Conservation (phyloP, 2,797 vertebrate genomes). For the Myiothlypis chrysogaster region DNA sequence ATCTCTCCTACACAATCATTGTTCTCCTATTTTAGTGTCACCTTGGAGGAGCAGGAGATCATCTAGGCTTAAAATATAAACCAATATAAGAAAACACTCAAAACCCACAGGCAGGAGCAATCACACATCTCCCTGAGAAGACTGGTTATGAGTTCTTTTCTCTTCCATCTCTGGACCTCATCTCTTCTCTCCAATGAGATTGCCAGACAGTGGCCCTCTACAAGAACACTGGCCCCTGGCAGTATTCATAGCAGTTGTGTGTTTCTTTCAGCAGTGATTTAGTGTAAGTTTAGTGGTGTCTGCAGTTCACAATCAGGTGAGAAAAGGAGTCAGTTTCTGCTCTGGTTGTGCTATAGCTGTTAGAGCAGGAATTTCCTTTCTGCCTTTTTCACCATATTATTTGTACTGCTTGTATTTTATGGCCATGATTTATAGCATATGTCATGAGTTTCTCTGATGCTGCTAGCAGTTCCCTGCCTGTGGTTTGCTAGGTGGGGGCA, state of each 20-base stretch:
- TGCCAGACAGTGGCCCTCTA: neutral
- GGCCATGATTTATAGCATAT: neutral
- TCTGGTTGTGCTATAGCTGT: neutral
- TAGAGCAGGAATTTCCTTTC: slow-evolving; percentile 1
- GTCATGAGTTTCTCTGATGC: neutral
- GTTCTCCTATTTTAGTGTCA: neutral
- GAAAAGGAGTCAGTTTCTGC: neutral
- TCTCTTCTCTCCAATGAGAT: fast-evolving
- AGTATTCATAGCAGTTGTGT: neutral
- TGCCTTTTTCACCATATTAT: neutral
- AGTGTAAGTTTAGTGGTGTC: neutral
- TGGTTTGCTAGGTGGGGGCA: neutral
- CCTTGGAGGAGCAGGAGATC: neutral
- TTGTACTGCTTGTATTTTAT: neutral
- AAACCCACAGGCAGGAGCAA: neutral
- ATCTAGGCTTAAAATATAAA: neutral
- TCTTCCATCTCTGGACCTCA: neutral
- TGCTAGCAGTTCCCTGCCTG: neutral
- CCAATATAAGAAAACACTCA: neutral
- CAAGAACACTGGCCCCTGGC: neutral
- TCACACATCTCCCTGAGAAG: neutral
- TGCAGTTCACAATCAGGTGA: neutral
- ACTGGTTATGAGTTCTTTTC: neutral
- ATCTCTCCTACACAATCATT: neutral
- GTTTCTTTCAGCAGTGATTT: neutral